Evolutionary conservation across 92 coral and sea anemone species (phyloP), one percentile per base, ranked within the genome.

Genomic region (Bergia sp.): DNA sequence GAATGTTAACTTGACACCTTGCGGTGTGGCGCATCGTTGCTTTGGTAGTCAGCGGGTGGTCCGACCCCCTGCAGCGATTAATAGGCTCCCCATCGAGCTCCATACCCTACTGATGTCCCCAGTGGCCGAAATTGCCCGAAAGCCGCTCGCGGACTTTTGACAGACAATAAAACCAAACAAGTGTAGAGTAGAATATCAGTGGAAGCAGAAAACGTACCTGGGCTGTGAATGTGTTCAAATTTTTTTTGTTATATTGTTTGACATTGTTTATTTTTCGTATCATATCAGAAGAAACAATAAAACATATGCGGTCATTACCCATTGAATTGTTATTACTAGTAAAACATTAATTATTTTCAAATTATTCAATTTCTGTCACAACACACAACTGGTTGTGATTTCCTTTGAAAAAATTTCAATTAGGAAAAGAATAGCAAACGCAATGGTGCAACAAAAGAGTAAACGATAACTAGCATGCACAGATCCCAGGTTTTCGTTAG

Each of bases 271-370:
- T 9, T n/a, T 41, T 76, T 18, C 47, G 6, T 39, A 15, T 40
- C 0, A 39, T 39, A 10, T 16, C 69, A 61, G 29, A 41, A 41
- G 21, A 76, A 39, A 41, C 79, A 76, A 73, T 73, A 73, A 41
- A 75, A 74, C 21, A 20, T 16, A 76, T 41, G 50, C 23, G 43
- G 29, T 18, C 50, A 16, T 76, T 18, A 41, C 50, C 29, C 43
- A 15, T 40, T 76, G 69, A 61, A 61, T 1, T 61, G 29, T 41
- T 40, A 39, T 39, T 16, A 41, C 23, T 20, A 38, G 45, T 38
- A 74, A 74, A 76, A 41, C 29, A 38, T 76, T 23, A 79, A 79
- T 79, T 50, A 79, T 45, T 79, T 79, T 79, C 64, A 49, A 79
- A 45, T 78, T 78, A 78, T 79, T 79, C 66, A 37, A 45, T 37